phyloP scores from a whole-genome alignment of 2,888 invertebrate species.

The Pegoplata infirma region DNA sequence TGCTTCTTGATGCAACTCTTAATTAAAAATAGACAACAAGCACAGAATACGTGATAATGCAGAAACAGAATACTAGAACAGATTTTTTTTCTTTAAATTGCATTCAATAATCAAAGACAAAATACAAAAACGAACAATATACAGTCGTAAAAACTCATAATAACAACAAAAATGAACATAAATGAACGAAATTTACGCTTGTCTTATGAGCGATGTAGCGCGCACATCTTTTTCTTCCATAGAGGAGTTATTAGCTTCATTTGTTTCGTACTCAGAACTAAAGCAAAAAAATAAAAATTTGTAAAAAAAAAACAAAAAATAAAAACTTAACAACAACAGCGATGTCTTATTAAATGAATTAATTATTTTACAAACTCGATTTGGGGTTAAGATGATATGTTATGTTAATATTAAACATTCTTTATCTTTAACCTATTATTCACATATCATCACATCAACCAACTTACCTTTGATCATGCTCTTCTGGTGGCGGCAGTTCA shows the following conservation, averaged over 20 bases:
- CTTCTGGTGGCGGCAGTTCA: slow-evolving; percentile 73
- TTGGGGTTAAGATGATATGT: neutral
- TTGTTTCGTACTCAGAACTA: slow-evolving; percentile 67
- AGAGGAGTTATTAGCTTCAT: slow-evolving; percentile 68
- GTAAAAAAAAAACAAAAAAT: slow-evolving; percentile 38
- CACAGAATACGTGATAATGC: neutral
- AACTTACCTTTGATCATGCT: slow-evolving; percentile 65
- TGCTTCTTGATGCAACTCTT: neutral
- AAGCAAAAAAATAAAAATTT: slow-evolving; percentile 66
- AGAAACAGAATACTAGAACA: slow-evolving; percentile 6
- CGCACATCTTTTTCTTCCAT: slow-evolving; percentile 69
- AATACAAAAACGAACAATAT: slow-evolving; percentile 29
- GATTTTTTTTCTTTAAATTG: neutral
- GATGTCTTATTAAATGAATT: neutral
- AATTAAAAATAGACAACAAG: neutral
- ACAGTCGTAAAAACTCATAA: slow-evolving; percentile 14
- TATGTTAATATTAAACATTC: no score
- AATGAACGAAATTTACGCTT: slow-evolving; percentile 69
- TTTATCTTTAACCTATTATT: no score
- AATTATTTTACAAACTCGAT: neutral
- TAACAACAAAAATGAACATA: slow-evolving; percentile 36
- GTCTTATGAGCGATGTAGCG: slow-evolving; percentile 69
- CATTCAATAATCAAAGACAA: slow-evolving; percentile 23
- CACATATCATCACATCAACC: slow-evolving; percentile 8
- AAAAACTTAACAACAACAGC: neutral